phyloP scores from a whole-genome alignment of 1,140 invertebrate species.

The Macrostomum lignano region DNA sequence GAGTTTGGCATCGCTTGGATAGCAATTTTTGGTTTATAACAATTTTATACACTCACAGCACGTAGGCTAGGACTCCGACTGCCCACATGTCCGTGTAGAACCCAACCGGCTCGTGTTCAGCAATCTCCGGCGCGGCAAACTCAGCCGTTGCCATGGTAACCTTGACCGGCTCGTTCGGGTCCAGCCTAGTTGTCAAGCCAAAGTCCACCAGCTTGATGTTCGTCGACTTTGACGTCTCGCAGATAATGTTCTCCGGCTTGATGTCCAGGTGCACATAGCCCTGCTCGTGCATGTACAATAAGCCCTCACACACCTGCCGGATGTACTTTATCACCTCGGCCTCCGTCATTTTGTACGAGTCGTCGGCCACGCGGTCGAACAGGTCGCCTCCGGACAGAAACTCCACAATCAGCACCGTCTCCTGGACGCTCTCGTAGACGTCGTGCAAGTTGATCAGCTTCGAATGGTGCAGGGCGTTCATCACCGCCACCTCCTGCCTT shows the following conservation, averaged over 20 bases:
- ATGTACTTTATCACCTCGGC: constrained; percentile 98
- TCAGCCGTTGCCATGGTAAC: constrained; percentile 83
- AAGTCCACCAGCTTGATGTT: constrained; percentile 96
- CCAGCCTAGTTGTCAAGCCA: constrained; percentile 75
- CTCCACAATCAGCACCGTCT: constrained; percentile 95
- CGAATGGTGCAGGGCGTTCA: constrained; percentile 88
- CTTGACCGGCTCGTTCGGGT: constrained; percentile 91
- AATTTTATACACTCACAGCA: constrained; percentile 79
- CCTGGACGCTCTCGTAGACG: constrained; percentile 91
- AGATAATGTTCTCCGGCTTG: constrained; percentile 96
- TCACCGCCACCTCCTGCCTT: constrained; percentile 87
- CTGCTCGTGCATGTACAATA: constrained; percentile 95
- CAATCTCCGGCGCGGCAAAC: constrained; percentile 97
- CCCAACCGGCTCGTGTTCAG: constrained; percentile 81
- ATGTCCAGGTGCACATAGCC: constrained; percentile 79
- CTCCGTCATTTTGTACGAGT: constrained; percentile 90
- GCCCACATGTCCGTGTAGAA: constrained; percentile 99
- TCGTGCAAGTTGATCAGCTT: constrained; percentile 91
- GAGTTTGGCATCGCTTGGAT: too few species aligned
- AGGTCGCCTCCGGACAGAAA: constrained; percentile 91
- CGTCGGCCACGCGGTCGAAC: constrained; percentile 85
- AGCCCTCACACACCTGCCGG: constrained; percentile 86
- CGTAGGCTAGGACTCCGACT: constrained; percentile 78
- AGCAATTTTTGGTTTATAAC: too few species aligned
- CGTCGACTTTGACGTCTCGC: constrained; percentile 67